Evolutionary conservation across 2,113 vertebrate genomes (phyloP).

Genomic region (Gasterosteus aculeatus): DNA sequence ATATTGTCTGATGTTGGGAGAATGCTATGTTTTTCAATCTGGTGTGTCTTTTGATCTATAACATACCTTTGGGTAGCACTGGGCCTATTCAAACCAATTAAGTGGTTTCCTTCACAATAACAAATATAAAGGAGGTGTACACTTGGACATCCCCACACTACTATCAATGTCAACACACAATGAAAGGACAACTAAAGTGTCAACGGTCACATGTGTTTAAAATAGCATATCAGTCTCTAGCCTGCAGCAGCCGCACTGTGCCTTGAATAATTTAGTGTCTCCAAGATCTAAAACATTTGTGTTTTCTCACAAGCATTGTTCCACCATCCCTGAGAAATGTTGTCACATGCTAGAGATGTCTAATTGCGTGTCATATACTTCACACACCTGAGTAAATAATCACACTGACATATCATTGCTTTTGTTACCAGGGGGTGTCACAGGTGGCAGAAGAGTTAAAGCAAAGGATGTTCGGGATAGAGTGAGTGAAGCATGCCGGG

Average conservation of each 20-base stretch:
- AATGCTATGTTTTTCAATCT: slow-evolving; percentile 39
- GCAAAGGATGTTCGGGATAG: slow-evolving; percentile 71
- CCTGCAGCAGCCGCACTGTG: slow-evolving; percentile 25
- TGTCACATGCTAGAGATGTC: slow-evolving; percentile 17
- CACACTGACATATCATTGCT: slow-evolving; percentile 69
- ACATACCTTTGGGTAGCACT: slow-evolving; percentile 28
- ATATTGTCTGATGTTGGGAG: slow-evolving; percentile 50
- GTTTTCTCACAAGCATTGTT: slow-evolving; percentile 26
- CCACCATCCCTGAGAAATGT: slow-evolving; percentile 22
- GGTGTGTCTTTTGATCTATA: slow-evolving; percentile 27
- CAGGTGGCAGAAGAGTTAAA: slow-evolving; percentile 66
- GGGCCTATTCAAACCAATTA: slow-evolving; percentile 58
- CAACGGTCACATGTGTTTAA: neutral
- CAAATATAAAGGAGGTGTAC: slow-evolving; percentile 4
- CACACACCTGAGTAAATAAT: slow-evolving; percentile 32
- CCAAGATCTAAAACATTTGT: slow-evolving; percentile 39
- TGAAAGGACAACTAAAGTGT: slow-evolving; percentile 12
- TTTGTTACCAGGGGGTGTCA: slow-evolving; percentile 72
- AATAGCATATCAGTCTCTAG: slow-evolving; percentile 15
- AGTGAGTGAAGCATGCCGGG: slow-evolving; percentile 79
- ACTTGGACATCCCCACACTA: slow-evolving; percentile 3
- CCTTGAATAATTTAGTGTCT: slow-evolving; percentile 66
- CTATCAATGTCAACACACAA: neutral
- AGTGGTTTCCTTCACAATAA: neutral
- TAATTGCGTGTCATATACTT: slow-evolving; percentile 27